Evolutionary conservation across 37 sponge, comb jelly and placozoan genomes (phyloP).

Genomic region (Spongilla lacustris): DNA sequence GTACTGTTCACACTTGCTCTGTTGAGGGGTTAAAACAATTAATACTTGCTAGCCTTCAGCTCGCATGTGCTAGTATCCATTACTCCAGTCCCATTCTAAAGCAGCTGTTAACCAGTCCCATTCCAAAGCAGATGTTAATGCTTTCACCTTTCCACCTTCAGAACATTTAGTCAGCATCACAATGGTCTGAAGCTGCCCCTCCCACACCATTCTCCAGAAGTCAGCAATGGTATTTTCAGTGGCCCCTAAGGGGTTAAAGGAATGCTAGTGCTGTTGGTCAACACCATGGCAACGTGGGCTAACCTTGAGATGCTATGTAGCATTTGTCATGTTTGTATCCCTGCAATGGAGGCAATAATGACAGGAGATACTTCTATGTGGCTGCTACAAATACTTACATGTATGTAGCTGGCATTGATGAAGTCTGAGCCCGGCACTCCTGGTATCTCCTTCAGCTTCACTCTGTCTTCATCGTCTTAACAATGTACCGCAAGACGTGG

Average conservation of each 20-base stretch:
- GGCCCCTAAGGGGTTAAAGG: constrained; percentile 22
- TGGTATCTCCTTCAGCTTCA: constrained; percentile 25
- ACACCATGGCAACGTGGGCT: neutral
- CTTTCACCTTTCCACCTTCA: constrained; percentile 21
- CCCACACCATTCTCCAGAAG: constrained; percentile 81
- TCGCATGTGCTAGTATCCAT: neutral
- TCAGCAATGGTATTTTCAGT: constrained; percentile 56
- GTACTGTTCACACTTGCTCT: constrained; percentile 87
- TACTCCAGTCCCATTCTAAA: too few species aligned
- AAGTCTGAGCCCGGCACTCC: constrained; percentile 61
- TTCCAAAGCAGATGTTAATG: too few species aligned
- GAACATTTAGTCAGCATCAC: constrained; percentile 72
- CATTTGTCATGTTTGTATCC: constrained; percentile 54
- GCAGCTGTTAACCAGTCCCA: too few species aligned
- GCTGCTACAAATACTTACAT: constrained; percentile 22
- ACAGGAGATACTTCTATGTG: neutral
- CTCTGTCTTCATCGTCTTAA: constrained; percentile 62
- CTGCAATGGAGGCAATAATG: constrained; percentile 28
- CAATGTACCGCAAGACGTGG: neutral
- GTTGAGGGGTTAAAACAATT: neutral
- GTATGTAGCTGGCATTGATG: constrained; percentile 69
- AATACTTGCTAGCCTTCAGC: neutral
- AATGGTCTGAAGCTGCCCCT: constrained; percentile 46
- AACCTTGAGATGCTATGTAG: constrained; percentile 86
- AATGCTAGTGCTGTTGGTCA: neutral